Conservation (phyloP, 2,888 invertebrate genomes). For the Dasysyrphus tricinctus region DNA sequence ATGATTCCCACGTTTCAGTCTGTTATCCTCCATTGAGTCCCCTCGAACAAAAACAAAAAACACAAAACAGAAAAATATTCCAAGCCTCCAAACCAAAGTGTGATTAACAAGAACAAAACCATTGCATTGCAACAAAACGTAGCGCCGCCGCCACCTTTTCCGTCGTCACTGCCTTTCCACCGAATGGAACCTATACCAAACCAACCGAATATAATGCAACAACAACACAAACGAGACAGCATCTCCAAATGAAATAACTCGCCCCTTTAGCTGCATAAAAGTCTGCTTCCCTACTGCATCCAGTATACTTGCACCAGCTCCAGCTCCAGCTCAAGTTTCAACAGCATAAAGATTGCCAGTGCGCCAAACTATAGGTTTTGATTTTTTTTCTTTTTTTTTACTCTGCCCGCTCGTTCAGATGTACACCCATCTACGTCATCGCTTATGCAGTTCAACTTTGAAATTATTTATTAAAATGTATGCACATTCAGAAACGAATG, state of each 20-base stretch:
- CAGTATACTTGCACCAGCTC: not conserved
- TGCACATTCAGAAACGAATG: constrained; percentile 59
- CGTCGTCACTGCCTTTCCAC: not conserved
- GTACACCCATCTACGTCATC: constrained; percentile 70
- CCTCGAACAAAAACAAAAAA: not conserved
- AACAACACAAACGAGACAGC: constrained; percentile 56
- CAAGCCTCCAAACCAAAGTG: constrained; percentile 62
- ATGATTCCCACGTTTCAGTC: constrained; percentile 66
- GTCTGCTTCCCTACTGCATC: constrained; percentile 46
- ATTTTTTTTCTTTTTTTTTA: constrained; percentile 9
- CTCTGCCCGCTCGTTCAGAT: constrained; percentile 24
- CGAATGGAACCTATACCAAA: constrained; percentile 19
- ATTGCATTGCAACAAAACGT: constrained; percentile 57
- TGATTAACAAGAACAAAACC: constrained; percentile 71
- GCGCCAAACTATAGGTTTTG: constrained; percentile 52
- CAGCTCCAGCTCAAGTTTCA: constrained; percentile 7
- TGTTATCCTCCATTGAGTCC: constrained; percentile 66
- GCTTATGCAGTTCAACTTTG: constrained; percentile 75
- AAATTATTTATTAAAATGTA: constrained; percentile 75
- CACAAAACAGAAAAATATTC: constrained; percentile 14
- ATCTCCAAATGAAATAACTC: constrained; percentile 53
- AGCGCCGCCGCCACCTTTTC: constrained; percentile 43
- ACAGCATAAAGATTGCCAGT: constrained; percentile 22
- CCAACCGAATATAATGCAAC: constrained; percentile 49
- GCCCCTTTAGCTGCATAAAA: constrained; percentile 49